Evolutionary conservation across 92 coral and sea anemone species (phyloP).

Genomic region (Zoanthus gigantus): DNA sequence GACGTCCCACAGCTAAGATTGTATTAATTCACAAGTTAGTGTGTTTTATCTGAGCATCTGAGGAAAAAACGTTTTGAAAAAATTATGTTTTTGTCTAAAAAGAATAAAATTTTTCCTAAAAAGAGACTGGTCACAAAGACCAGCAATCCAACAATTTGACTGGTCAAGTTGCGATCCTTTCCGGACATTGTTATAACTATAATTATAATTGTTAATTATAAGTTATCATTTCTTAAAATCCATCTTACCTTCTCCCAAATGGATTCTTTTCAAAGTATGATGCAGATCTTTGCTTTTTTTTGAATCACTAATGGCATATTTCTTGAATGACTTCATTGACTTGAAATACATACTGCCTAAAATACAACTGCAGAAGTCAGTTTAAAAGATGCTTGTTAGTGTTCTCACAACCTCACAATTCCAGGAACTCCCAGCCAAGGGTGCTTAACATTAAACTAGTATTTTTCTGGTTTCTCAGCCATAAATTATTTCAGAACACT

Average conservation of each 20-base stretch:
- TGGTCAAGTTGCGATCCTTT: not conserved
- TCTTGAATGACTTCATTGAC: constrained; percentile 21
- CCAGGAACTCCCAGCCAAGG: too few relatives aligned
- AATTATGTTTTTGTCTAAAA: not conserved
- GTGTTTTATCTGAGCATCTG: too few relatives aligned
- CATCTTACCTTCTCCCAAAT: constrained; percentile 9
- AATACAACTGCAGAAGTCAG: not conserved
- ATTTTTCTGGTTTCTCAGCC: too few relatives aligned
- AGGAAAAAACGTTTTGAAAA: not conserved
- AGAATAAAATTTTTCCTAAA: not conserved
- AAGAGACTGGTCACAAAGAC: not conserved
- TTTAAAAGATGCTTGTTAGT: too few relatives aligned
- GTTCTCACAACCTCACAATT: too few relatives aligned
- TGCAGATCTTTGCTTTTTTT: not conserved
- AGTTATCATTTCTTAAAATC: too few relatives aligned
- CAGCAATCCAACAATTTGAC: not conserved
- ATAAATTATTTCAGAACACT: too few relatives aligned
- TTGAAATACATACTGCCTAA: constrained; percentile 20
- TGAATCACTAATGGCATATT: not conserved
- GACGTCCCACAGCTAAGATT: too few relatives aligned
- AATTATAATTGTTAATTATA: too few relatives aligned
- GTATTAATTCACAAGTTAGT: too few relatives aligned
- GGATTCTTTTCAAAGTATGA: constrained; percentile 22
- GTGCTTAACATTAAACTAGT: too few relatives aligned
- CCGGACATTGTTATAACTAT: not conserved